A percentile compares a stretch with the other conserved stretches of the same genome.
phyloP scores from a whole-genome alignment of 2,797 vertebrate species.

The Lycodopsis pacificus region DNA sequence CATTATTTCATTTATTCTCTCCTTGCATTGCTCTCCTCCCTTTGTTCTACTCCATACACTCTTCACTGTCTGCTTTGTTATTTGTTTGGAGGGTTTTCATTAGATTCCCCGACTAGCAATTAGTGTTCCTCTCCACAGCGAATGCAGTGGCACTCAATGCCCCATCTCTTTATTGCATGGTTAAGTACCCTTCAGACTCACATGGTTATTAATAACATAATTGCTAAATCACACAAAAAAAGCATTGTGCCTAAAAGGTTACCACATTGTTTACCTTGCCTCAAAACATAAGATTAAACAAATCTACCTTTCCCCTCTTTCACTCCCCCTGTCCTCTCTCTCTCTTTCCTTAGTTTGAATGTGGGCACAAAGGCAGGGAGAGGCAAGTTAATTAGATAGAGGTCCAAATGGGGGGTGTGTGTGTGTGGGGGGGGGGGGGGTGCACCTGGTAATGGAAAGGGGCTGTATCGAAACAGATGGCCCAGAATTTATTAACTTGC shows the following conservation, averaged over 20 bases:
- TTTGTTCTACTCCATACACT: conserved; percentile 70
- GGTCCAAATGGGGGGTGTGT: conserved; percentile 60
- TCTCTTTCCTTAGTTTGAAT: conserved; percentile 64
- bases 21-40: conserved; percentile 53
- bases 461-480: conserved; percentile 85
- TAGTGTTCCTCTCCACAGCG: conserved; percentile 78
- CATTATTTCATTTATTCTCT: conserved; percentile 63
- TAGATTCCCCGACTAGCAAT: conserved; percentile 79
- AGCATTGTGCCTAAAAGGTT: conserved; percentile 71
- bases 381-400: conserved; percentile 85
- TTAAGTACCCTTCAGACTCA: conserved; percentile 82
- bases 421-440: conserved; percentile 49
- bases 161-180: conserved; percentile 81
- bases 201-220: conserved; percentile 83
- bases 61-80: conserved; percentile 75
- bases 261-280: conserved; percentile 73
- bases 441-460: conserved; percentile 79
- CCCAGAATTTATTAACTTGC: conserved; percentile 87
- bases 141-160: conserved; percentile 76
- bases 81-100: conserved; percentile 82
- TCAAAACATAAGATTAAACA: conserved; percentile 77
- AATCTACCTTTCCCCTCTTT: conserved; percentile 69
- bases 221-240: conserved; percentile 73
- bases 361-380: conserved; percentile 75
- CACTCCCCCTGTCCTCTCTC: conserved; percentile 41